Percentiles rank a stretch among this genome's conserved stretches.
Conservation (phyloP, 2,113 vertebrate genomes). For the Meleagris gallopavo region DNA sequence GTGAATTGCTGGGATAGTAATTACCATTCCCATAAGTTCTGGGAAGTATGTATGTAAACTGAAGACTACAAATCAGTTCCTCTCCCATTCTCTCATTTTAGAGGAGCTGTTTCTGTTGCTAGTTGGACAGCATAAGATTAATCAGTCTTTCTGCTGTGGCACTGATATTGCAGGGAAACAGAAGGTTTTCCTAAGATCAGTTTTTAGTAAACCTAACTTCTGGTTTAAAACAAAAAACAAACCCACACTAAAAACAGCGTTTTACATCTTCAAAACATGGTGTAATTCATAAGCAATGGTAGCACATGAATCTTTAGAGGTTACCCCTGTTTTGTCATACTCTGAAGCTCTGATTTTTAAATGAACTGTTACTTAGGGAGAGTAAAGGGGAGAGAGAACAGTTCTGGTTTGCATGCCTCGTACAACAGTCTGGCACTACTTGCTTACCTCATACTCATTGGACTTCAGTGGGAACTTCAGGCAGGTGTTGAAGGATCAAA, state of each 20-base stretch:
- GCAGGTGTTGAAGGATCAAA: background rate
- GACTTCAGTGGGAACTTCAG: background rate
- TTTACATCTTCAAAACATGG: background rate
- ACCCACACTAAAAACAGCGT: background rate
- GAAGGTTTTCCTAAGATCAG: background rate
- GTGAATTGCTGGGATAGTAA: background rate
- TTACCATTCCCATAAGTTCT: background rate
- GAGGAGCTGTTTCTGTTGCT: background rate
- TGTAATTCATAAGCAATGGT: background rate
- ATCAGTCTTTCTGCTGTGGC: background rate
- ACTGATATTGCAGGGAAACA: background rate
- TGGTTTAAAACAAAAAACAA: background rate
- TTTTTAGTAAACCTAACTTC: background rate
- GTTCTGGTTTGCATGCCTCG: background rate
- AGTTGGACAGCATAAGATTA: background rate
- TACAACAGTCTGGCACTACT: background rate
- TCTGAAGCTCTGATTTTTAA: slow-evolving; percentile 27
- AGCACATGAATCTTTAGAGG: background rate
- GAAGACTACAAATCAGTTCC: background rate
- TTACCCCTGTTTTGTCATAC: background rate
- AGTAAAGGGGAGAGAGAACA: background rate
- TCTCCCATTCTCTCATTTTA: background rate
- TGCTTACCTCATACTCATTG: background rate
- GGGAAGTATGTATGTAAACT: background rate
- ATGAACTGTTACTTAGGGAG: slow-evolving; percentile 10